Conservation (phyloP, 1,140 invertebrate genomes). For the Drosophila persimilis region DNA sequence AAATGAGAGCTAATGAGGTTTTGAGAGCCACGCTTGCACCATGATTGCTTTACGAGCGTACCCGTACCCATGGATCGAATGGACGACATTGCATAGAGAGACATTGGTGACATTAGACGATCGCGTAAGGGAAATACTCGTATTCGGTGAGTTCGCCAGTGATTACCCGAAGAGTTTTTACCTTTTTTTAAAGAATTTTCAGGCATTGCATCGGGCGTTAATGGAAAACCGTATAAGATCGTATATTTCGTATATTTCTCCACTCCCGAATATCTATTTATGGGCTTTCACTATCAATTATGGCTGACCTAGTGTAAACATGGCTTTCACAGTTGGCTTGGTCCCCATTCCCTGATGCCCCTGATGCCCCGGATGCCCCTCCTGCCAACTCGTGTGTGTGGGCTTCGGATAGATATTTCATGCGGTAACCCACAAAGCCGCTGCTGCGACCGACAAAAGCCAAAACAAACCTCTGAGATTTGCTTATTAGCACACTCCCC, state of each 20-base stretch:
- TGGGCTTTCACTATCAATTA: constrained; percentile 25
- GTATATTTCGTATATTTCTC: not conserved
- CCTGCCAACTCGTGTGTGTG: constrained; percentile 37
- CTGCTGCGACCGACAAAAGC: constrained; percentile 71
- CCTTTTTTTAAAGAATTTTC: too few species aligned
- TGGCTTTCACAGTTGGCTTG: constrained; percentile 44
- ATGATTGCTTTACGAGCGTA: not conserved
- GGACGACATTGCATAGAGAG: too few species aligned
- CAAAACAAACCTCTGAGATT: constrained; percentile 73
- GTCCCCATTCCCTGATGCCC: not conserved
- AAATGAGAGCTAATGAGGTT: constrained; percentile 37
- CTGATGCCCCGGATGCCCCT: not conserved
- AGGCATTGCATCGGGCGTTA: too few species aligned
- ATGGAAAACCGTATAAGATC: too few species aligned
- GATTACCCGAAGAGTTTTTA: too few species aligned
- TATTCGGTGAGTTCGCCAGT: too few species aligned
- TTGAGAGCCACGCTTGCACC: constrained; percentile 2
- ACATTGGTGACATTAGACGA: too few species aligned
- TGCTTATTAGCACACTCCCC: constrained; percentile 58
- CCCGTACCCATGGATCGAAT: not conserved
- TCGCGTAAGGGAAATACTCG: too few species aligned
- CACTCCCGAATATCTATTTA: constrained; percentile 6
- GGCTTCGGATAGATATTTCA: constrained; percentile 56
- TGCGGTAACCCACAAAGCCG: constrained; percentile 68
- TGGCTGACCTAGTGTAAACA: constrained; percentile 38